Base-by-base conservation (phyloP, 2,113 vertebrate genomes). In the Malurus alboscapulatus region DNA sequence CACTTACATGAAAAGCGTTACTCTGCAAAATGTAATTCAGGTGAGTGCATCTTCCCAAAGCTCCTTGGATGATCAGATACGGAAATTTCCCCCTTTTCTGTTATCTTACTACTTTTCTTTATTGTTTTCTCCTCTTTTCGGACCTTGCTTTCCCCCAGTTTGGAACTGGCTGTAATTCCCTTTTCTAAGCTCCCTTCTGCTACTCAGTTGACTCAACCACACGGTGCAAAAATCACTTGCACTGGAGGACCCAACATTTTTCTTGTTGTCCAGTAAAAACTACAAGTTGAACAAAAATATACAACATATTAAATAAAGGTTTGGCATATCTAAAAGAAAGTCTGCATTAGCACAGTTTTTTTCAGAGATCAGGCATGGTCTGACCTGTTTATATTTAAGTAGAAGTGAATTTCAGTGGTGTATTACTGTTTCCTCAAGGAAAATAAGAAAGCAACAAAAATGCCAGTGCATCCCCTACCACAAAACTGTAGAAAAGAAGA, bases 101-200 rank as follows among this genome's bases (percentile, higher is more conserved):
- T 44, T 30, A 67, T 15, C 18, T 84, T 47, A 7, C 55, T 62
- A 32, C 13, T 34, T 80, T 11, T 54, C 6, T 61, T 58, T 24
- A 13, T 14, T 66, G 4, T 53, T 77, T 45, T 27, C 12, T 34
- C 42, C 14, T 59, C 10, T 66, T 74, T 77, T 34, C 82, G 83
- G 30, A 40, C 2, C 6, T 10, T 59, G 32, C 7, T 84, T 34
- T 15, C 22, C 16, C 5, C 1, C 0, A 0, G 1, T 3, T 72
- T 32, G 6, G 34, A 85, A 63, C 1, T 20, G 10, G 10, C 34
- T 68, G 6, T 10, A 65, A 12, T 68, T 67, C 20, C 17, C 8
- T 71, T 75, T 91, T 29, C n/a, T 32, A 80, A 80, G 14, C 26
- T 63, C 25, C 12, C 21, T 93, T 12, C 10, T 55, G 14, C 26